These are phyloP conservation scores for Xerus rutilus DNA, from an alignment of 2,797 vertebrate genomes.

Conservation along the genomic window DNA sequence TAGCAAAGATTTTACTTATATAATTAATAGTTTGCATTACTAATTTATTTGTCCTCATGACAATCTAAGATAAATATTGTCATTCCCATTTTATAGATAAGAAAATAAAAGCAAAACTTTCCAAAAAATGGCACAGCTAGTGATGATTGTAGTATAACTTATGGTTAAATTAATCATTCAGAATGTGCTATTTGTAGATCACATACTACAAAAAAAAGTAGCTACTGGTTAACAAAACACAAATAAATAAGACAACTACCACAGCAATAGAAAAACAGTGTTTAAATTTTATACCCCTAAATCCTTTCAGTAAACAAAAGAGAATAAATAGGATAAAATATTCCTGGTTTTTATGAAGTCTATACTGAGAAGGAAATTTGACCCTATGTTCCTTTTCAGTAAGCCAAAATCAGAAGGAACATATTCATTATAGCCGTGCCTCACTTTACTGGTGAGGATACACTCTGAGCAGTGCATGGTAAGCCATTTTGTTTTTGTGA, in stretches of 20 bases:
- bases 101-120: constrained; percentile 9
- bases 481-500: not conserved
- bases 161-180: not conserved
- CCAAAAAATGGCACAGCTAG: not conserved
- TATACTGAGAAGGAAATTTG: not conserved
- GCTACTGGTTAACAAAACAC: not conserved
- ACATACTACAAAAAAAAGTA: not conserved
- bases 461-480: not conserved
- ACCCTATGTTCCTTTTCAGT: not conserved
- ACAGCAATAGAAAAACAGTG: not conserved
- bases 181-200: not conserved
- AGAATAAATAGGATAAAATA: not conserved
- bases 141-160: not conserved
- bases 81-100: not conserved
- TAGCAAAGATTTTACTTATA: not conserved
- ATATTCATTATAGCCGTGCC: not conserved
- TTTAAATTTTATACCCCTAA: not conserved
- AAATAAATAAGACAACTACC: not conserved
- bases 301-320: not conserved
- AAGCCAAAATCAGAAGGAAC: not conserved
- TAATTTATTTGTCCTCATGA: not conserved
- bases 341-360: not conserved
- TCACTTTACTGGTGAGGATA: too few species aligned
- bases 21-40: not conserved
- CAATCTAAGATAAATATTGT: not conserved